Base-by-base conservation (phyloP, 2,888 invertebrate genomes). In the Brachylomia viminalis region DNA sequence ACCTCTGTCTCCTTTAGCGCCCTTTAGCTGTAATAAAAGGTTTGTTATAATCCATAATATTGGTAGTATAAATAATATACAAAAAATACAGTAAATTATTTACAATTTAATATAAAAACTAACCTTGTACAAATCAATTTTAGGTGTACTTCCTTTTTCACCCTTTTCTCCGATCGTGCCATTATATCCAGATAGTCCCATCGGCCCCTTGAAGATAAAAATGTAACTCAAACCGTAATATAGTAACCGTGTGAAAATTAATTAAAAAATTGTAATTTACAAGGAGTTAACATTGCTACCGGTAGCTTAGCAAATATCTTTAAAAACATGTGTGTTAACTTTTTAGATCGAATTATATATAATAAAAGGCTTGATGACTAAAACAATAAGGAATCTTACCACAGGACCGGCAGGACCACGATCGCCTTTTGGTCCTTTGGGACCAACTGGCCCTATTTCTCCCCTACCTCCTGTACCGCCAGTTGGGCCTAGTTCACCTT, bases 1-100 rank as follows among this genome's bases (percentile, higher is more conserved):
- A 10, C 95, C 95, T 5, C 73, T 80, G 5, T 91, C 89, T 42
- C 95, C 95, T 83, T 94, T 95, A 13, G 92, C 92, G 17, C 95
- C 95, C 89, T 93, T 95, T 2, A 92, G 58, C 95, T 95, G 77
- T 47, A 38, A 79, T 27, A 42, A n/a, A 27, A 70, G 7, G 8
- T 23, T 33, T 27, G 0, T 61, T 65, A 17, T 17, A 30, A 58
- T 30, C 8, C 17, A 30, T 56, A 56, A 58, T 17, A 58, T 17
- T 17, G 1, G 17, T n/a, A 23, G 11, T 52, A n/a, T 52, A n/a
- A n/a, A n/a, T n/a, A n/a, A n/a, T 30, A 58, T 8, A 10, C 0
- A 20, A 0, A 54, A 54, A 54, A n/a, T 11, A 11, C 1, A 3
- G 3, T 1, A 15, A 33, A 11, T 30, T 15, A 52, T 67, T 2